Conservation (phyloP, 1,140 invertebrate species). For the Brachionus koreanus region DNA sequence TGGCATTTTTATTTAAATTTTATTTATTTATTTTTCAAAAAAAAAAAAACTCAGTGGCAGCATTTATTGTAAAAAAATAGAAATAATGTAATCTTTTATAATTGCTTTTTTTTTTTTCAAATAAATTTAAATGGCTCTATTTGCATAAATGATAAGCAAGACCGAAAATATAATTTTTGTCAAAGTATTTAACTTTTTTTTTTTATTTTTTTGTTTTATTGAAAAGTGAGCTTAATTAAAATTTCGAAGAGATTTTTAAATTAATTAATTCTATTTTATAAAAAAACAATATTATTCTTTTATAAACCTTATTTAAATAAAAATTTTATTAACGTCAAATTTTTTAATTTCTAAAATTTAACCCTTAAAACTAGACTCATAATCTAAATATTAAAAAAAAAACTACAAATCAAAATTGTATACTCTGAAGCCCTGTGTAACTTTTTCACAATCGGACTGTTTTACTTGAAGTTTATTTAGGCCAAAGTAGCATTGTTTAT, state of each 20-base stretch:
- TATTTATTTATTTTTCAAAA: not conserved
- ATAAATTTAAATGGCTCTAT: not conserved
- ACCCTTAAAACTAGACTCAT: not conserved
- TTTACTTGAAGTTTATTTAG: not conserved
- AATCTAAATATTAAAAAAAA: not conserved
- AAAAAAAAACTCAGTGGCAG: not conserved
- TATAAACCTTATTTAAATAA: conserved; percentile 8
- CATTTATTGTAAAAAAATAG: conserved; percentile 18
- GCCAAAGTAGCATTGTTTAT: not conserved
- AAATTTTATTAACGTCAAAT: not conserved
- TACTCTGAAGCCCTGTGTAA: not conserved
- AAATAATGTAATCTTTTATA: conserved; percentile 7
- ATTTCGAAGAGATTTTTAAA: not conserved
- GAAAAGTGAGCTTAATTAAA: conserved; percentile 29
- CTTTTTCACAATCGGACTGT: not conserved
- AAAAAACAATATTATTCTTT: not conserved
- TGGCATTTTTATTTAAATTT: not conserved
- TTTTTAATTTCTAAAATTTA: not conserved
- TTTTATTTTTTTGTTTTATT: not conserved
- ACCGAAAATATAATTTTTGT: not conserved
- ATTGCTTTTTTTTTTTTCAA: not conserved
- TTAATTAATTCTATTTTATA: not conserved
- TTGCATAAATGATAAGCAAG: conserved; percentile 12
- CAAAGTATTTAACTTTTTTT: not conserved
- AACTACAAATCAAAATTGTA: not conserved